Evolutionary conservation across 2,113 vertebrate genomes (phyloP), one percentile per base, ranked within the genome.

Genomic region (Anolis carolinensis): DNA sequence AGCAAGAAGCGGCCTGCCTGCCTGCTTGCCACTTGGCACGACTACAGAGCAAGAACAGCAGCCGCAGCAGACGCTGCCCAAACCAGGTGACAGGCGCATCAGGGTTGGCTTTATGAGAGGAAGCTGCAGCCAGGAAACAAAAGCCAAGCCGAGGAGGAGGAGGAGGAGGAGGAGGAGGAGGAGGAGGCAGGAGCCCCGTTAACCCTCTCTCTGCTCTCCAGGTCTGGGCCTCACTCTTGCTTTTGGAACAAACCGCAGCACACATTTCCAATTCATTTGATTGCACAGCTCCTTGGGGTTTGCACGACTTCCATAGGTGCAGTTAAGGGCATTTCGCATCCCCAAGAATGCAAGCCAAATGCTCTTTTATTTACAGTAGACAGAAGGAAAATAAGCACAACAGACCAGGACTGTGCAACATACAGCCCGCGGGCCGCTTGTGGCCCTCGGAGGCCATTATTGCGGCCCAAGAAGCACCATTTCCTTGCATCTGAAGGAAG

Each of bases 21-120:
- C 77, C 92, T 91, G 95, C 90, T 92, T 93, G 91, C 89, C 18
- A 48, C 70, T 92, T 95, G 94, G 94, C 84, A 79, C 87, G 78
- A 89, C 86, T 85, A 88, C 87, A 84, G 27, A 76, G 91, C 93
- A 77, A 68, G 25, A 65, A 25, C 14, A 70, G 67, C 48, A 30
- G 32, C n/a, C n/a, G n/a, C 14, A 52, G 62, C 62, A 32, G 39
- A 39, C 62, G 63, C 63, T 30, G 63, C 85, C 81, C 2, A 1
- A 72, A 87, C 88, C 93, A 94, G 93, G 95, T 92, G 95, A 90
- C 88, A 86, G 93, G 83, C 90, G 91, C 87, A 91, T 89, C 48
- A 48, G 91, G 36, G 82, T 82, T 87, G 48, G 86, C 92, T 94
- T 92, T 73, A 90, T 23, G 89, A 30, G 84, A 91, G 91, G 92